Evolutionary conservation across 2,113 vertebrate genomes (phyloP).

Genomic region (Actenoides lindsayi): DNA sequence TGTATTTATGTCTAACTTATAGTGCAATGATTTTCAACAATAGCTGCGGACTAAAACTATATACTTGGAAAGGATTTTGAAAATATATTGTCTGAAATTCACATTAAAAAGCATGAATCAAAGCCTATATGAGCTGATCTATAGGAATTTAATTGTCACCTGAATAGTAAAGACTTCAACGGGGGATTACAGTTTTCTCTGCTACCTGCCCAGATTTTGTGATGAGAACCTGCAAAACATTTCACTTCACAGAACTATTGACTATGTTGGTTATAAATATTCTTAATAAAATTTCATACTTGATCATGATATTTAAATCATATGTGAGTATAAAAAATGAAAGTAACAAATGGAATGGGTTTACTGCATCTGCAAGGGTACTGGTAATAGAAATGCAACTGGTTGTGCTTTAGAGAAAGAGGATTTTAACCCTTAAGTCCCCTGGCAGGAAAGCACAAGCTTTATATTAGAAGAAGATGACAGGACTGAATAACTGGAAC

Average conservation of each 20-base stretch:
- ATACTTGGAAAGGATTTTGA: neutral
- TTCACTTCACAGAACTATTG: neutral
- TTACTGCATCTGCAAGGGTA: neutral
- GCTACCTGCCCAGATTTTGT: neutral
- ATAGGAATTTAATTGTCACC: neutral
- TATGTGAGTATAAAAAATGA: neutral
- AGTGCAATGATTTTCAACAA: neutral
- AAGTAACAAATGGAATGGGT: neutral
- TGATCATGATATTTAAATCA: neutral
- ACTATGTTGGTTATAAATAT: neutral
- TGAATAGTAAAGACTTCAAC: neutral
- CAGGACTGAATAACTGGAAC: constrained; percentile 38
- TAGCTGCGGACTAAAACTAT: neutral
- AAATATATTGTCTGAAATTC: neutral
- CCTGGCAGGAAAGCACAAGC: neutral
- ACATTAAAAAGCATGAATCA: neutral
- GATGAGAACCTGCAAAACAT: neutral
- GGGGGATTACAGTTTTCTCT: neutral
- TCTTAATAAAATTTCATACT: neutral
- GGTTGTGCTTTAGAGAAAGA: constrained; percentile 5
- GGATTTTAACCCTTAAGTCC: neutral
- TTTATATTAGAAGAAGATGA: constrained; percentile 42
- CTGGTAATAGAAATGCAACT: neutral
- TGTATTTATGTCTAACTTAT: neutral
- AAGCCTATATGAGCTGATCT: neutral